Base-by-base conservation (phyloP, 2,888 invertebrate species). In the Meandrusa payeni region DNA sequence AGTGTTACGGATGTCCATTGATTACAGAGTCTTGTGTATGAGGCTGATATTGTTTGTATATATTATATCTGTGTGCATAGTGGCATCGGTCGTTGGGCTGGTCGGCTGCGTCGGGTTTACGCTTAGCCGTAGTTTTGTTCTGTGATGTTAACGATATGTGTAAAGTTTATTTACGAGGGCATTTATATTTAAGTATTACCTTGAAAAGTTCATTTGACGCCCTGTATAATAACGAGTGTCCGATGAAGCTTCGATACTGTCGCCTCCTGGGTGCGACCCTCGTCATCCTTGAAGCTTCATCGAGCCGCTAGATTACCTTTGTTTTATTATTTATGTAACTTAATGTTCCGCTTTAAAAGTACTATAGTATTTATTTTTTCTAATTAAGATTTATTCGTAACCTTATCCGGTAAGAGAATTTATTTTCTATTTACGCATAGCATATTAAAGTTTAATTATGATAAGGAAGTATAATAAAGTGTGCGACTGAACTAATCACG, bases 361-460 rank as follows among this genome's bases (percentile, higher is more conserved):
- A 76, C 73, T 71, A 70, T 81, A 79, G 70, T 82, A 80, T 82
- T 82, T 81, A 80, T 81, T 80, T 70, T 69, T 67, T 65, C 62
- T 64, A 61, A 59, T 59, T 74, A 66, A 73, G 66, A 66, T 65
- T 71, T 68, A 65, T 71, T 73, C 61, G 59, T 72, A 64, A 68
- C 69, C 59, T 60, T 61, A 66, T 66, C 65, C 55, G 54, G 57
- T 61, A 58, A 60, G 60, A 62, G 58, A 63, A 61, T 64, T 68
- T 59, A 64, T 69, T 66, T 63, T 61, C 61, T 55, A 61, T 61
- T 61, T 63, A 50, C 56, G 50, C 60, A 57, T 64, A 62, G 60
- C 57, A 61, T 69, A 64, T 61, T 58, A 56, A 58, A 55, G 55
- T 65, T 64, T 59, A 57, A 55, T 52, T 48, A 49, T 52, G 39